Conservation (phyloP, 2,797 vertebrate genomes). For the Pyrocephalus nanus region DNA sequence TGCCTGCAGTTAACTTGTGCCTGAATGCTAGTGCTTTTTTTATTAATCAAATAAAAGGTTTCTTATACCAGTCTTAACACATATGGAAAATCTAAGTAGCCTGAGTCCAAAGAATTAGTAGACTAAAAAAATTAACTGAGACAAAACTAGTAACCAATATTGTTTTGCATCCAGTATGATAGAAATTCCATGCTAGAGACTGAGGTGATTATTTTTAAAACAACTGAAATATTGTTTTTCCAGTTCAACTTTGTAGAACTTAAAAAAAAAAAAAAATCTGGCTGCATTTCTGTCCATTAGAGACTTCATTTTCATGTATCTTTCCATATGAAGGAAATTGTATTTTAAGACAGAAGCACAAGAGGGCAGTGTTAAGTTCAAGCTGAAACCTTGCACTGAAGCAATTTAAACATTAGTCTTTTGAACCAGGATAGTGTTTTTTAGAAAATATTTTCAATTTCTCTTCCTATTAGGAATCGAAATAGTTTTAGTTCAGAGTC, state of each 20-base stretch:
- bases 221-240: neutral
- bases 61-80: neutral
- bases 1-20: neutral
- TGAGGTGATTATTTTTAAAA: neutral
- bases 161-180: neutral
- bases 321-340: neutral
- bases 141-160: neutral
- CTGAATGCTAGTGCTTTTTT: neutral
- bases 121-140: neutral
- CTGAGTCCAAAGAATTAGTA: neutral
- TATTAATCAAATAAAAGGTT: neutral
- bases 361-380: slow-evolving; percentile 68
- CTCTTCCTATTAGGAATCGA: neutral
- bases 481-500: slow-evolving; percentile 7
- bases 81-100: neutral
- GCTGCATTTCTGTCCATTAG: neutral
- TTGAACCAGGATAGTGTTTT: neutral
- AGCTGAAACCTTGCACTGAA: neutral
- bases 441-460: slow-evolving; percentile 27
- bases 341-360: slow-evolving; percentile 40
- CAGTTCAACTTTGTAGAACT: neutral
- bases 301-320: neutral
- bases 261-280: neutral
- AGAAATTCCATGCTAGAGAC: neutral
- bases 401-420: neutral